These are phyloP conservation scores for Epinephelus cyanopodus DNA, from an alignment of 2,113 vertebrate genomes.

Conservation along the genomic window DNA sequence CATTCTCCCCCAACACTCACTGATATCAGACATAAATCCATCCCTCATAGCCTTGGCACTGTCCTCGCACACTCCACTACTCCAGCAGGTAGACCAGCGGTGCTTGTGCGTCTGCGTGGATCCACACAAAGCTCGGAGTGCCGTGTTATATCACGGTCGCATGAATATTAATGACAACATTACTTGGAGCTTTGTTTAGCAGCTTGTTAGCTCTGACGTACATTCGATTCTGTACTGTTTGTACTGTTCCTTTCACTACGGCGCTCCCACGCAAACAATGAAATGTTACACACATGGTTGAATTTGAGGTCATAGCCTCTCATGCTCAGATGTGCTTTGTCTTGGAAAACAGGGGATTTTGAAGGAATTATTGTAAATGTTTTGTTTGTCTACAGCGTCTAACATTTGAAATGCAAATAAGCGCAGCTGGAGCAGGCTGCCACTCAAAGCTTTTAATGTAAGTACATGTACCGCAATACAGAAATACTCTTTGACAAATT, in stretches of 20 bases:
- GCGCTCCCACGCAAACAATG: slow-evolving; percentile 26
- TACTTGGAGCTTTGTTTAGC: slow-evolving; percentile 47
- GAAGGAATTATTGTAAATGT: background rate
- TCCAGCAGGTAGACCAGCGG: background rate
- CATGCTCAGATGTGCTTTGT: background rate
- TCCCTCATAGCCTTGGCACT: slow-evolving; percentile 12
- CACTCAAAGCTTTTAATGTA: slow-evolving; percentile 3
- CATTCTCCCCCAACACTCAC: background rate
- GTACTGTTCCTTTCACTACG: slow-evolving; percentile 28
- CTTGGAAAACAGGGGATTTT: background rate
- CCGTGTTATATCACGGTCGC: slow-evolving; percentile 11
- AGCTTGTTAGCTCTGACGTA: slow-evolving; percentile 36
- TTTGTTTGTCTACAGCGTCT: background rate
- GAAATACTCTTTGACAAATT: background rate
- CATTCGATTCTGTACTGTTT: slow-evolving; percentile 37
- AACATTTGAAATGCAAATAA: slow-evolving; percentile 6
- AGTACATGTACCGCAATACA: background rate
- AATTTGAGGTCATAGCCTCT: background rate
- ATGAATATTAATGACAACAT: slow-evolving; percentile 57
- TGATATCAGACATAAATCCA: slow-evolving; percentile 24
- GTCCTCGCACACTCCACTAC: slow-evolving; percentile 9
- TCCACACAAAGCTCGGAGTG: background rate
- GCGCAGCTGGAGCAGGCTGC: background rate
- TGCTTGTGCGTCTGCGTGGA: background rate
- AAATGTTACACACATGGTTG: background rate